Percentiles rank a stretch among this genome's conserved stretches.
phyloP scores from a whole-genome alignment of 2,113 vertebrate species.

The Illadopsis cleaveri region DNA sequence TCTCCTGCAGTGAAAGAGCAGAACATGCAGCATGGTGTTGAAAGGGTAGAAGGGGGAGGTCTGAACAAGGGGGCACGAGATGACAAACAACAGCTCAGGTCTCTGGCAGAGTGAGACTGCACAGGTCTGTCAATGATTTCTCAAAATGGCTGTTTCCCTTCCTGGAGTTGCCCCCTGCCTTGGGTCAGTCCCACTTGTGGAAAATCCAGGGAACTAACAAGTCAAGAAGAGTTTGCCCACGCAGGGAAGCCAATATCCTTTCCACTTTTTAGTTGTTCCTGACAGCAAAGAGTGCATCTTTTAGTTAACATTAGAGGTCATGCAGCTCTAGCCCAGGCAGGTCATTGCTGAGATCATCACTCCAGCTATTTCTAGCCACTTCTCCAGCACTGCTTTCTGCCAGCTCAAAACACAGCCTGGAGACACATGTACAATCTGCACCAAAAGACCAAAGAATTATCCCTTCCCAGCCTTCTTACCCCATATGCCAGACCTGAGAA shows the following conservation, averaged over 20 bases:
- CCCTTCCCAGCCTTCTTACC: background rate
- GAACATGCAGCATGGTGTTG: background rate
- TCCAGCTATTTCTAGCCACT: conserved; percentile 61
- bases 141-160: background rate
- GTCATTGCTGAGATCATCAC: conserved; percentile 46
- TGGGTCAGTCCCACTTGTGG: background rate
- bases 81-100: background rate
- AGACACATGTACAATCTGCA: background rate
- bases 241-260: background rate
- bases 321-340: conserved; percentile 75
- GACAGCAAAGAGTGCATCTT: background rate
- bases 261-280: background rate
- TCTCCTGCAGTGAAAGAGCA: background rate
- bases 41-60: background rate
- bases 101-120: background rate
- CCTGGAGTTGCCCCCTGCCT: background rate
- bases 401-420: conserved; percentile 33
- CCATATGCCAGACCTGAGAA: background rate
- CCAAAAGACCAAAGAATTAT: background rate
- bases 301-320: conserved; percentile 70
- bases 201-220: background rate
- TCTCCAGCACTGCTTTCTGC: conserved; percentile 50
- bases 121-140: background rate
- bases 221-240: background rate
- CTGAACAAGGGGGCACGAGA: background rate